Percentiles rank a stretch among this genome's conserved stretches.
These are phyloP conservation scores for Pristionchus japonicus DNA, from an alignment of 2,888 invertebrate genomes.

Conservation along the genomic window DNA sequence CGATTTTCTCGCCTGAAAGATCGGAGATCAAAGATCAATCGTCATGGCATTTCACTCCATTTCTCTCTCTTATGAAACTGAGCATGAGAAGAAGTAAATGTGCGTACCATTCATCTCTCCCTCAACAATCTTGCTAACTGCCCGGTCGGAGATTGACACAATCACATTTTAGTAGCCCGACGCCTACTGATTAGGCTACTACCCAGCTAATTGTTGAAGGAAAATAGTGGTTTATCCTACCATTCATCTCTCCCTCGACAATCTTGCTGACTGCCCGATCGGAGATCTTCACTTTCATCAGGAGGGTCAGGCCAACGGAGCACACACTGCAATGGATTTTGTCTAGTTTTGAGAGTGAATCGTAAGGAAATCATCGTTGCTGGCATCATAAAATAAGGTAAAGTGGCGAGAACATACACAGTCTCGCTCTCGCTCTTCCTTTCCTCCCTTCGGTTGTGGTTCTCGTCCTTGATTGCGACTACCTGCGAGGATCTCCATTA, in stretches of 20 bases:
- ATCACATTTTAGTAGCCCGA: too few species aligned
- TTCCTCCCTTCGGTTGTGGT: background rate
- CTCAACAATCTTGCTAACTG: too few species aligned
- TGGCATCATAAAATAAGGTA: too few species aligned
- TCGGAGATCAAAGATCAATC: background rate
- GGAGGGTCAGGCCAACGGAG: constrained; percentile 74
- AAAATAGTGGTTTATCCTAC: background rate
- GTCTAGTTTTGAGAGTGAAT: background rate
- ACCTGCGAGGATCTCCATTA: background rate
- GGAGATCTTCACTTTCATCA: constrained; percentile 78
- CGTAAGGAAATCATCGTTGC: background rate
- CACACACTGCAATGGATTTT: constrained; percentile 51
- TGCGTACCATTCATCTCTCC: too few species aligned
- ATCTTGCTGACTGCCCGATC: constrained; percentile 78
- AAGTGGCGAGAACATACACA: too few species aligned
- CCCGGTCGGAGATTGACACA: too few species aligned
- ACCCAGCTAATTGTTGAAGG: too few species aligned
- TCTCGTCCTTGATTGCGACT: constrained; percentile 16
- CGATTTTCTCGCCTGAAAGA: constrained; percentile 70
- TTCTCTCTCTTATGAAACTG: too few species aligned
- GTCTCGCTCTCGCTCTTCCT: constrained; percentile 44
- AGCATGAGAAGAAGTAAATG: too few species aligned
- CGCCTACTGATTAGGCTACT: too few species aligned
- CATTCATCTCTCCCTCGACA: constrained; percentile 67
- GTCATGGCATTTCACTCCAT: too few species aligned